Evolutionary conservation across 2,113 vertebrate species (phyloP).

Genomic region (Tupaia tana): DNA sequence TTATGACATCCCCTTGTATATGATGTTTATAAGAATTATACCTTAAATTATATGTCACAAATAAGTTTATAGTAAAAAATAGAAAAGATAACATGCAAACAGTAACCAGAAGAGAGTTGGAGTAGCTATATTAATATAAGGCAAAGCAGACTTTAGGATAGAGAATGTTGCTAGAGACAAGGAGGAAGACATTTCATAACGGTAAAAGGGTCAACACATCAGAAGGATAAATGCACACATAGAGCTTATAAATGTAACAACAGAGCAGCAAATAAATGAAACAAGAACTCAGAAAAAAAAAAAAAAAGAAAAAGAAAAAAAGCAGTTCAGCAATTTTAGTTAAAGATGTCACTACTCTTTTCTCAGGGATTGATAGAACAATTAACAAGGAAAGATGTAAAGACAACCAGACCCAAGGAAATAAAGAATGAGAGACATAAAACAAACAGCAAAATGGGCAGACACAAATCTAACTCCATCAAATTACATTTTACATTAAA

Average conservation of each 20-base stretch:
- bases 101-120: not conserved
- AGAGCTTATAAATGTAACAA: accelerated
- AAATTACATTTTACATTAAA: not conserved
- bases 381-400: not conserved
- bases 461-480: not conserved
- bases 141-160: not conserved
- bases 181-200: not conserved
- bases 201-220: not conserved
- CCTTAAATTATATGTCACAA: not conserved
- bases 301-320: not conserved
- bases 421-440: not conserved
- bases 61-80: not conserved
- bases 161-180: not conserved
- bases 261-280: not conserved
- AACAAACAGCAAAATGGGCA: not conserved
- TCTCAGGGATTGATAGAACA: not conserved
- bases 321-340: not conserved
- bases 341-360: not conserved
- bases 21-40: too few species aligned
- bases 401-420: not conserved
- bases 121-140: not conserved
- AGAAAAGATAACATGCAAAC: not conserved
- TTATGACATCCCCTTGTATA: too few species aligned
- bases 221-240: accelerated
- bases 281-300: not conserved